A percentile compares a stretch with the other conserved stretches of the same genome.
Evolutionary conservation across 2,797 vertebrate species (phyloP).

Genomic region (Setipinna tenuifilis): DNA sequence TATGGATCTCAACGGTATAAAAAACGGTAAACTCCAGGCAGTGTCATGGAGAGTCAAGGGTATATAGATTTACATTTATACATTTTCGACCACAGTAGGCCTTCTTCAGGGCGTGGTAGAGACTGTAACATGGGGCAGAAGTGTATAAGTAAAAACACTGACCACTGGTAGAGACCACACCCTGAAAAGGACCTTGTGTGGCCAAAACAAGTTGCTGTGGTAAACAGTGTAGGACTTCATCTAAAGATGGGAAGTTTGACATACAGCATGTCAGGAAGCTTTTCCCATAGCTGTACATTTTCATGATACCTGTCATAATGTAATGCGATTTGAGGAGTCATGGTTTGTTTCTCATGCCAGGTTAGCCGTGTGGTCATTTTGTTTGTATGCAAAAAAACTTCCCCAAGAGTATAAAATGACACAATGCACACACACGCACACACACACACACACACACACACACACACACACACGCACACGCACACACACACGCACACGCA

Average conservation of each 20-base stretch:
- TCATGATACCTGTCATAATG: background rate
- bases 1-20: no score
- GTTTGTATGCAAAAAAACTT: background rate
- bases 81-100: no score
- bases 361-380: background rate
- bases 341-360: background rate
- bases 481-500: conserved; percentile 28
- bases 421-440: background rate
- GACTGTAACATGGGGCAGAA: no score
- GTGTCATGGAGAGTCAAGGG: no score
- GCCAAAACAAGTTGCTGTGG: background rate
- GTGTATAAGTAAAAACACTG: no score
- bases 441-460: background rate
- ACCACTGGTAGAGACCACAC: no score
- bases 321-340: background rate
- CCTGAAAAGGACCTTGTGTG: no score
- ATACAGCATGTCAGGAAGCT: background rate
- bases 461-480: conserved; percentile 29
- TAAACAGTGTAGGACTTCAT: background rate
- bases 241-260: background rate
- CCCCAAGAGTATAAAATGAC: background rate
- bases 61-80: no score
- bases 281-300: background rate
- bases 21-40: no score
- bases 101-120: no score